Base-by-base conservation (phyloP, 2,888 invertebrate species). In the Mimas tiliae region DNA sequence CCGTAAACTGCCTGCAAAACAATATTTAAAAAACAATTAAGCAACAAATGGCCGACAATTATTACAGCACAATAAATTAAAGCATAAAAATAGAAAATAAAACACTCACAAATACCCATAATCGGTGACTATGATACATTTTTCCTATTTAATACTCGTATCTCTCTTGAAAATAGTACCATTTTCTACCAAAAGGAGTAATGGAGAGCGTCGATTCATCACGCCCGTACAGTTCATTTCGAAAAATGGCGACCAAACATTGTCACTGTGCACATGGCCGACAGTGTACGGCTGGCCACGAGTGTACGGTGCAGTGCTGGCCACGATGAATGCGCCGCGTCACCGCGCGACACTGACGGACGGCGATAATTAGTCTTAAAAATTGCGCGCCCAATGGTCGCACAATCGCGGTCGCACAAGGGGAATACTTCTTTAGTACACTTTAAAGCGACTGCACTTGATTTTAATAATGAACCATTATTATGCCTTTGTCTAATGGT, bases 281-380 rank as follows among this genome's bases (percentile, higher is more conserved):
- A 11, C 47, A 33, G 45, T 45, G 21, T 62, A 53, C 53, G 62
- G 27, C 27, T 16, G 38, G 38, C 38, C 38, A 38, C 38, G 38
- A 38, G 38, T 38, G 38, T 38, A 6, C 50, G 27, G 62, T 45
- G 27, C 65, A 65, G 62, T 47, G 51, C 19, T 19, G 58, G 52
- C 52, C 52, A 53, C 53, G 62, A 87, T 80, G 82, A 87, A 88
- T 89, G 82, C 71, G 73, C 66, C 75, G 73, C 80, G 83, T 86
- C 85, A 68, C 76, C 73, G 68, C 62, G 68, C 69, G 89, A 89
- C 89, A 86, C 77, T 85, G 90, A 89, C 78, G 78, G 70, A 89
- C 83, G 72, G 81, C 69, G 82, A 85, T 89, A 88, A 90, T 90
- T 90, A 89, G 82, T 85, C 81, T 87, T 88, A 88, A 89, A 90